phyloP scores from a whole-genome alignment of 2,797 vertebrate genomes.

The Acanthornis magna region DNA sequence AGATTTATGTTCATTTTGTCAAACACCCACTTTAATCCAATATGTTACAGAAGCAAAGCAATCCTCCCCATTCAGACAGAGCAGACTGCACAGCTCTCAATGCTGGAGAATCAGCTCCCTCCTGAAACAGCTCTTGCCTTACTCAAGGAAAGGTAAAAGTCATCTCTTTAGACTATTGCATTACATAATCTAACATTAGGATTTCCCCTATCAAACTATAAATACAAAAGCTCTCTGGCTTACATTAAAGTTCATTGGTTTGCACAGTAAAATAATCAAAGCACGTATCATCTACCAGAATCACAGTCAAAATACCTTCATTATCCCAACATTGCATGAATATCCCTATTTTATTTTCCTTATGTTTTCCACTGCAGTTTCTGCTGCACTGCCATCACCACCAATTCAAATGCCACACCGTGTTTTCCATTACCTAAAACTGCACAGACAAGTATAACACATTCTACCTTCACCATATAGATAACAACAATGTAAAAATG shows the following conservation, averaged over 20 bases:
- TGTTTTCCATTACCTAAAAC: background rate
- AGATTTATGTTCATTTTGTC: background rate
- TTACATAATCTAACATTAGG: background rate
- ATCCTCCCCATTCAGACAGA: background rate
- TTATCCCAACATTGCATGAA: background rate
- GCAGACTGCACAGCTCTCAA: background rate
- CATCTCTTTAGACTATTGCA: background rate
- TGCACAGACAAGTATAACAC: background rate
- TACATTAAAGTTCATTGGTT: background rate
- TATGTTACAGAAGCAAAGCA: background rate
- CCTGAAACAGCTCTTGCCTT: background rate
- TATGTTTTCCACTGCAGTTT: background rate
- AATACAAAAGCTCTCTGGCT: background rate
- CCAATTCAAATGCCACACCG: background rate
- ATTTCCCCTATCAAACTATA: background rate
- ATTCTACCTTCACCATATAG: background rate
- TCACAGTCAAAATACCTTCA: background rate
- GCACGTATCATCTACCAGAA: background rate
- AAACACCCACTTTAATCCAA: background rate
- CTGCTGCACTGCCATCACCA: background rate
- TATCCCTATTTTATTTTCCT: background rate
- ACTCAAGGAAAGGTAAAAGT: background rate
- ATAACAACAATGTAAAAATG: background rate
- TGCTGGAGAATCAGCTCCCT: background rate
- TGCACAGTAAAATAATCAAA: background rate